Evolutionary conservation across 1,140 invertebrate species (phyloP).

Genomic region (Conus betulinus): DNA sequence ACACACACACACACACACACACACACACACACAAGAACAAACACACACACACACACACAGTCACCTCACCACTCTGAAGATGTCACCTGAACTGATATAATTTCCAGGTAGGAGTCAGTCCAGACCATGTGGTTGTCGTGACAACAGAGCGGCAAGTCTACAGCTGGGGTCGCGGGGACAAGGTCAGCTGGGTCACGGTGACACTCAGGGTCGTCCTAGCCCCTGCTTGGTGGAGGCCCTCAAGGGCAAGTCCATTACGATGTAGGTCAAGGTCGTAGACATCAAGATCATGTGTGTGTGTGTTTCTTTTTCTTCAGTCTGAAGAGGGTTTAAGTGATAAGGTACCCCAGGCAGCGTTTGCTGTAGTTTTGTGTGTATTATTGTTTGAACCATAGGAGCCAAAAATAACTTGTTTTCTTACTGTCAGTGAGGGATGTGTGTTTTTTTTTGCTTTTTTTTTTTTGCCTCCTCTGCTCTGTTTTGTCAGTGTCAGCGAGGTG

Average conservation of each 20-base stretch:
- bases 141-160: conserved; percentile 83
- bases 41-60: background rate
- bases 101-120: conserved; percentile 80
- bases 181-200: conserved; percentile 84
- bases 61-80: too few species aligned
- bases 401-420: background rate
- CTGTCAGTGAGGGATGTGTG: background rate
- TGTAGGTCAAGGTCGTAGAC: conserved; percentile 74
- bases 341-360: too few species aligned
- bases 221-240: conserved; percentile 80
- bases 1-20: too few species aligned
- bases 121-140: conserved; percentile 83
- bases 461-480: background rate
- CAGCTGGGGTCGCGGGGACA: conserved; percentile 83
- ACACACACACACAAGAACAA: background rate
- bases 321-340: background rate
- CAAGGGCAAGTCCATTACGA: conserved; percentile 80
- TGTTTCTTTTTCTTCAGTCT: background rate
- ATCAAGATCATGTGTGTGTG: too few species aligned
- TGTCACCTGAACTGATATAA: too few species aligned
- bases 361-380: too few species aligned
- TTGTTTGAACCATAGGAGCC: background rate
- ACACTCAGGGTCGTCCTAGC: conserved; percentile 77
- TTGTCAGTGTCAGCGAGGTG: too few species aligned
- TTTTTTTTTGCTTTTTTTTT: background rate